Percentiles rank a stretch among this genome's conserved stretches.
These are phyloP conservation scores for Pseudomyrmex pallidus DNA, from an alignment of 1,140 invertebrate species.

Conservation along the genomic window DNA sequence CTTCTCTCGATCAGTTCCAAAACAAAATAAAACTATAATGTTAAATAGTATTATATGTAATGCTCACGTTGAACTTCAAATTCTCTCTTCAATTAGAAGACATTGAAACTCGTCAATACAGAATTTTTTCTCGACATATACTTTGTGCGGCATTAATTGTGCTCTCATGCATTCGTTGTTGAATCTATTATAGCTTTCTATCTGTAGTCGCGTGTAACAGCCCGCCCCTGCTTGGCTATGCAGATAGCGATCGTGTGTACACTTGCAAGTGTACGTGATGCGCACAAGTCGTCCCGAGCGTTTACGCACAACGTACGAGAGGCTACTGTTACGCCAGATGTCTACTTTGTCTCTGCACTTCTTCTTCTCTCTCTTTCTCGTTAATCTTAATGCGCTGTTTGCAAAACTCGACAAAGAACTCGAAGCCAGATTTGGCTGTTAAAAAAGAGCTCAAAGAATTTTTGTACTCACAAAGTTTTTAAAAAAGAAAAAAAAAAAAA, in stretches of 20 bases:
- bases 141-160: constrained; percentile 12
- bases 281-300: constrained; percentile 41
- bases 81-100: too few relatives aligned
- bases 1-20: too few relatives aligned
- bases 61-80: too few relatives aligned
- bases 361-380: not conserved
- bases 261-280: constrained; percentile 28
- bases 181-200: constrained; percentile 18
- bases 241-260: constrained; percentile 3
- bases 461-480: not conserved
- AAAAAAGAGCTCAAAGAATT: not conserved
- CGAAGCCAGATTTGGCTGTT: not conserved
- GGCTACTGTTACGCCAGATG: constrained; percentile 66
- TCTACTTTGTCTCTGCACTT: constrained; percentile 62
- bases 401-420: constrained; percentile 46
- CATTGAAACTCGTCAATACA: not conserved
- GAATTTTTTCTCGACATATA: not conserved
- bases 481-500: not conserved
- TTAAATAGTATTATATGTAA: too few relatives aligned
- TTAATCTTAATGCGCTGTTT: constrained; percentile 45
- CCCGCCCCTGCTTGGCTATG: constrained; percentile 31
- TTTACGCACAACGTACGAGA: constrained; percentile 59
- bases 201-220: constrained; percentile 1
- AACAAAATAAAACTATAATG: too few relatives aligned
- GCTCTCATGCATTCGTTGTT: not conserved